Percentiles rank a stretch among this genome's conserved stretches.
phyloP scores from a whole-genome alignment of 2,113 vertebrate species.

The Eulemur rufifrons region DNA sequence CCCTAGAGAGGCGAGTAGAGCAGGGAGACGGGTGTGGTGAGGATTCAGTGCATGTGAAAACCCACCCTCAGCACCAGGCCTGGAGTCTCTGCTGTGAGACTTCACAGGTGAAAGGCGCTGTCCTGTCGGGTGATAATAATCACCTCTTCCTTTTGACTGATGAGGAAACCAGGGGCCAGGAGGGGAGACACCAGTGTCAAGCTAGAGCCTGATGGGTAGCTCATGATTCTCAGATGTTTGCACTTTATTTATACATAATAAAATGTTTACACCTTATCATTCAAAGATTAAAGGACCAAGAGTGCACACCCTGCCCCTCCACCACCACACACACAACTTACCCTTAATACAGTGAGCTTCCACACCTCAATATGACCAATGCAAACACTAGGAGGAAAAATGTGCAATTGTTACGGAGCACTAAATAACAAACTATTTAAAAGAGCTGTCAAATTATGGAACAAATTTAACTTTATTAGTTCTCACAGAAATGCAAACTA shows the following conservation, averaged over 20 bases:
- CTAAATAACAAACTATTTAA: neutral
- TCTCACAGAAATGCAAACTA: neutral
- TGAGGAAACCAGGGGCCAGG: neutral
- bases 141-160: neutral
- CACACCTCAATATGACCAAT: neutral
- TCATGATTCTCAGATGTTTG: neutral
- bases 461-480: neutral
- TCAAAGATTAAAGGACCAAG: neutral
- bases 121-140: no score
- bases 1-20: fast-evolving
- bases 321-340: neutral
- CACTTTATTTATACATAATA: neutral
- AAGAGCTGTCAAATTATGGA: neutral
- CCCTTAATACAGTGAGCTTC: neutral
- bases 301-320: fast-evolving
- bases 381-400: neutral
- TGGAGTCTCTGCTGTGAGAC: fast-evolving
- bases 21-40: fast-evolving
- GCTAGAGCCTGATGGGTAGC: neutral
- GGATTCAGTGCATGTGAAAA: fast-evolving
- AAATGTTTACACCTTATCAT: neutral
- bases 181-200: neutral
- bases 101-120: fast-evolving
- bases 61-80: fast-evolving
- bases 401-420: fast-evolving